Conservation (phyloP, 2,113 vertebrate genomes). For the Dipodomys ordii region DNA sequence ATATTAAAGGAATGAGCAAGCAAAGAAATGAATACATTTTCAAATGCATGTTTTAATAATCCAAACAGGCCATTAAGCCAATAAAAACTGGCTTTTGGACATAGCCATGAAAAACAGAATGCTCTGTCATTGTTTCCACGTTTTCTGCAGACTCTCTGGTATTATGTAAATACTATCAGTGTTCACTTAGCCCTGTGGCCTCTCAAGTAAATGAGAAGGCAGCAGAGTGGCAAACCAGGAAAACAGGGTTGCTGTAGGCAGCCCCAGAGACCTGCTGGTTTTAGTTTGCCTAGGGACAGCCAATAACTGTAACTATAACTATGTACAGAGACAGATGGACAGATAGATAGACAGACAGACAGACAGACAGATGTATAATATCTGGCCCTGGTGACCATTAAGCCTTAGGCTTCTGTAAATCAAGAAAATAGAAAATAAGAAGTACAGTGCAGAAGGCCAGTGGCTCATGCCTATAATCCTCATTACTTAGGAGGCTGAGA, state of each 20-base stretch:
- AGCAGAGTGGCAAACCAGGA: not conserved
- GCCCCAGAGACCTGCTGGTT: not conserved
- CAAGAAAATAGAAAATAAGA: not conserved
- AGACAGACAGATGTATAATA: not conserved
- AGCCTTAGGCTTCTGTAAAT: not conserved
- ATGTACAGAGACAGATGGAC: too few relatives aligned
- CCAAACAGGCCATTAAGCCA: not conserved
- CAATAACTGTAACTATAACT: not conserved
- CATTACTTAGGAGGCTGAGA: too few relatives aligned
- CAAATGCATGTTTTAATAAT: not conserved
- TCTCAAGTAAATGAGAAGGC: not conserved
- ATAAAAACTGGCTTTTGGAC: not conserved
- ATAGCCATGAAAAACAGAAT: not conserved
- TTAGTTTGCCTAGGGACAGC: not conserved
- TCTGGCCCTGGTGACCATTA: not conserved
- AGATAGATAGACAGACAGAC: too few relatives aligned
- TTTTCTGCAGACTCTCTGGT: not conserved
- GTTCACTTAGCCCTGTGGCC: not conserved
- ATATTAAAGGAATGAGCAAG: not conserved
- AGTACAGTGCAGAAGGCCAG: not conserved
- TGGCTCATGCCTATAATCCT: too few relatives aligned
- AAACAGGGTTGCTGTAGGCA: not conserved
- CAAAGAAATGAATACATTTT: constrained; percentile 3
- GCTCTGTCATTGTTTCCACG: not conserved
- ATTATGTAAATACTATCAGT: not conserved